phyloP scores from a whole-genome alignment of 30 jellyfish, hydroid and myxozoan genomes.

The Aurelia aurita region DNA sequence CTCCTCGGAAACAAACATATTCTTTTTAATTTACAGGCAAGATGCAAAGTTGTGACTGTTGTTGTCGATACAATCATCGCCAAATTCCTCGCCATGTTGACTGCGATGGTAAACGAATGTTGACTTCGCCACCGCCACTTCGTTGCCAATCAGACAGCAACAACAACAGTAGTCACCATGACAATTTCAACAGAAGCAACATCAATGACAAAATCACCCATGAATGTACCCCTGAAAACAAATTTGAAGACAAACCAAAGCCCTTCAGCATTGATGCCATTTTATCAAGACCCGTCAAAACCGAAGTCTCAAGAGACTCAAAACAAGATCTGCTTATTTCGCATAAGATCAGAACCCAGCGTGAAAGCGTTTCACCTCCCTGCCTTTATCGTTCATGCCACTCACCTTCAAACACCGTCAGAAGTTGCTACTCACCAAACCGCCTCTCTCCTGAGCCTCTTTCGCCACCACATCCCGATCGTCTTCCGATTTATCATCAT shows the following conservation, averaged over 20 bases:
- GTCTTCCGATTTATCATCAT: slow-evolving; percentile 17
- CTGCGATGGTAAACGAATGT: background rate
- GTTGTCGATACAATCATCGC: slow-evolving; percentile 24
- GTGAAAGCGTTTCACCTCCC: background rate
- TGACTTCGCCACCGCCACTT: background rate
- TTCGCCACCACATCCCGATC: slow-evolving; percentile 31
- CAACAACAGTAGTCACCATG: background rate
- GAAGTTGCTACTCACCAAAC: slow-evolving; percentile 22
- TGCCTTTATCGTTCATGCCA: slow-evolving; percentile 15
- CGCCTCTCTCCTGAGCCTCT: slow-evolving; percentile 13
- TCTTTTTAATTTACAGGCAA: too few relatives aligned
- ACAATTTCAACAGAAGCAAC: background rate
- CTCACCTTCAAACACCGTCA: background rate
- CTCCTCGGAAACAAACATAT: too few relatives aligned
- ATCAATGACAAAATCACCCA: background rate
- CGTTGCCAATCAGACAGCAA: background rate
- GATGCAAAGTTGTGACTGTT: slow-evolving; percentile 33
- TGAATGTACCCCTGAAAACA: background rate
- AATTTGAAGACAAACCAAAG: background rate
- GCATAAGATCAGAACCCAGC: background rate
- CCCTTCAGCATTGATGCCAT: slow-evolving; percentile 66
- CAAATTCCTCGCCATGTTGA: background rate
- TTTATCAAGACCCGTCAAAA: slow-evolving; percentile 38
- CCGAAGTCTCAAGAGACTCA: background rate
- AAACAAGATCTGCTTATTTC: background rate